phyloP scores from a whole-genome alignment of 2,113 vertebrate species.

The Paramisgurnus dabryanus region DNA sequence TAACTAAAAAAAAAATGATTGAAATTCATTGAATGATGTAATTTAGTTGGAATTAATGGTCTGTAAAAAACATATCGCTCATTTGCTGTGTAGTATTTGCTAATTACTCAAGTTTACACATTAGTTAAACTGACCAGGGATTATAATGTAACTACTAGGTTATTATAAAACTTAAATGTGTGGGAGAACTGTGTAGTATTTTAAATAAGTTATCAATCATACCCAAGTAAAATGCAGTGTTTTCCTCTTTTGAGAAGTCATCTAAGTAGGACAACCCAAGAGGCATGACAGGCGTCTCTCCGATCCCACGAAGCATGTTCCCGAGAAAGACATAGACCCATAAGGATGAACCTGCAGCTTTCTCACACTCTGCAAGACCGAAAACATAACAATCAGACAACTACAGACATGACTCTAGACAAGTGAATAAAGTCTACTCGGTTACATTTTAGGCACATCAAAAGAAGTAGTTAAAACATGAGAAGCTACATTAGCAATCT shows the following conservation, averaged over 20 bases:
- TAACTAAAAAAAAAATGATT: not conserved
- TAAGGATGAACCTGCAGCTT: slow-evolving; percentile 79
- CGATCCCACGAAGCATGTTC: slow-evolving; percentile 91
- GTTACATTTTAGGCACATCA: not conserved
- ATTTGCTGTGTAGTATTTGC: not conserved
- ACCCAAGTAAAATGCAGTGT: slow-evolving; percentile 91
- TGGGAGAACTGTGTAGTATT: not conserved
- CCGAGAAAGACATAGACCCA: slow-evolving; percentile 92
- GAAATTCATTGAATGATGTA: not conserved
- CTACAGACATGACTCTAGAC: not conserved
- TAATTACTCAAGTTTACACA: too few relatives aligned
- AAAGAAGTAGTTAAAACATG: not conserved
- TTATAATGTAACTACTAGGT: not conserved
- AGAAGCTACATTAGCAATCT: not conserved
- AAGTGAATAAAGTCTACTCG: not conserved
- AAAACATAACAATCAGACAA: slow-evolving; percentile 13
- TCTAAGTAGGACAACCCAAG: slow-evolving; percentile 92
- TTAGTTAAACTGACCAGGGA: not conserved
- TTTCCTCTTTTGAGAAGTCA: slow-evolving; percentile 87
- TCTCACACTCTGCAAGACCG: slow-evolving; percentile 79
- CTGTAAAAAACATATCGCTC: not conserved
- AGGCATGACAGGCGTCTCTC: slow-evolving; percentile 92
- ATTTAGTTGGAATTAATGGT: not conserved
- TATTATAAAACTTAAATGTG: not conserved
- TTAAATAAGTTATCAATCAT: slow-evolving; percentile 28